Evolutionary conservation across 2,113 vertebrate species (phyloP), one percentile per base, ranked within the genome.

Genomic region (Syngnathus scovelli): DNA sequence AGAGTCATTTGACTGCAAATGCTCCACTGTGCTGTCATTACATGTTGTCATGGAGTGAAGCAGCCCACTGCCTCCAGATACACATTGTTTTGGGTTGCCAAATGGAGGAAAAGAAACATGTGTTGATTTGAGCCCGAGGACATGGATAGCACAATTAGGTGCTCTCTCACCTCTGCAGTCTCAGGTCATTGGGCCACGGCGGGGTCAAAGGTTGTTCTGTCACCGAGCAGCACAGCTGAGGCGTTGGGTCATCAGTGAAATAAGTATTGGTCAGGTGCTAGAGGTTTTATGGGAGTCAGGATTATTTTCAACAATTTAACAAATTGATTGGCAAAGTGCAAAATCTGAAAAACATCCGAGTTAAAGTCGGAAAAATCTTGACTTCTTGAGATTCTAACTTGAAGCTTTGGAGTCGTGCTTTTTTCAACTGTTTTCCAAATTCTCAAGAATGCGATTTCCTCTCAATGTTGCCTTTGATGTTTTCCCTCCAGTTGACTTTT

Each of bases 91-190:
- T 81, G 77, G 77, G 72, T 59, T 74, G 82, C 75, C 82, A 81
- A 82, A 75, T 69, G 72, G 60, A 66, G 59, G 68, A 81, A 71
- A 69, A 69, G 65, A 74, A 84, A 83, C 83, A 86, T 88, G 79
- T 86, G 87, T 75, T 33, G 43, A 65, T 61, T 55, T 64, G 69
- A 77, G 81, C 89, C 74, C 5, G 23, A 46, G 85, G 88, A 74
- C 79, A 66, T 80, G 84, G 82, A 85, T 81, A 82, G 81, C 72
- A 85, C 82, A 87, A 90, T 90, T 88, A 89, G 83, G 83, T 77
- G 81, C 84, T 82, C 84, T 43, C 82, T 88, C 86, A 86, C 89
- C 88, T 89, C 74, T 77, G 23, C 51, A 75, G 79, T 62, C 72
- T 68, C 64, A 72, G 87, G 87, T 89, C 75, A 78, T 44, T 56